phyloP scores from a whole-genome alignment of 2,113 vertebrate species.

The Columba janthina region DNA sequence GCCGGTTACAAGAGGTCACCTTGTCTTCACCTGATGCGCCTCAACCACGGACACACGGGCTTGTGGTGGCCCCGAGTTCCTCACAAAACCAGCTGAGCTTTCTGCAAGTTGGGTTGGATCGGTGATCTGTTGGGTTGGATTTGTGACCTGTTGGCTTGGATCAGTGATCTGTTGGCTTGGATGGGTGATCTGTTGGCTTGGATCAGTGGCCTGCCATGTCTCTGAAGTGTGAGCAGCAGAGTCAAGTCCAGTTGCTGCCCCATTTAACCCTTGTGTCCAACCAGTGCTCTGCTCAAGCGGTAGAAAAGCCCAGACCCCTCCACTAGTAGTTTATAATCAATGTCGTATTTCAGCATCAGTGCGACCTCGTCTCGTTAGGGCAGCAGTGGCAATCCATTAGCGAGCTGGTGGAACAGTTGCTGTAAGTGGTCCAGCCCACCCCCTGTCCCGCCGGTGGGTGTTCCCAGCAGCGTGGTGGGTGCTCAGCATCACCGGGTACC shows the following conservation, averaged over 20 bases:
- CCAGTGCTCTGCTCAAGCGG: not conserved
- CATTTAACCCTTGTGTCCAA: not conserved
- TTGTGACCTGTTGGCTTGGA: no score
- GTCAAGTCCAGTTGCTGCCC: not conserved
- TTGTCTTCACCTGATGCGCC: not conserved
- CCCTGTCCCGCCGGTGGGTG: no score
- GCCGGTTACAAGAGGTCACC: not conserved
- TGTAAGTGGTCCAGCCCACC: no score
- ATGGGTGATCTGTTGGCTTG: no score
- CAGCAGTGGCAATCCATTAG: not conserved
- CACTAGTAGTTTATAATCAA: not conserved
- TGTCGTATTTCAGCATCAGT: not conserved
- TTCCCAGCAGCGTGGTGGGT: no score
- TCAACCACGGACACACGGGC: not conserved
- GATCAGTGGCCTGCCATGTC: not conserved
- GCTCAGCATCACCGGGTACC: no score
- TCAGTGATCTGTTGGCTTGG: no score
- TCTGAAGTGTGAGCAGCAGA: rapidly evolving
- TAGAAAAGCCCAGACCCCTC: not conserved
- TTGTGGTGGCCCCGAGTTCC: not conserved
- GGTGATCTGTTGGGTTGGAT: no score
- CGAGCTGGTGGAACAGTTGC: not conserved
- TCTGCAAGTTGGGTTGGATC: no score
- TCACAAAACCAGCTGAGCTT: no score
- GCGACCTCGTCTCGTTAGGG: not conserved